Evolutionary conservation across 1,140 invertebrate genomes (phyloP), one percentile per base, ranked within the genome.

Genomic region (Temnothorax nylanderi): DNA sequence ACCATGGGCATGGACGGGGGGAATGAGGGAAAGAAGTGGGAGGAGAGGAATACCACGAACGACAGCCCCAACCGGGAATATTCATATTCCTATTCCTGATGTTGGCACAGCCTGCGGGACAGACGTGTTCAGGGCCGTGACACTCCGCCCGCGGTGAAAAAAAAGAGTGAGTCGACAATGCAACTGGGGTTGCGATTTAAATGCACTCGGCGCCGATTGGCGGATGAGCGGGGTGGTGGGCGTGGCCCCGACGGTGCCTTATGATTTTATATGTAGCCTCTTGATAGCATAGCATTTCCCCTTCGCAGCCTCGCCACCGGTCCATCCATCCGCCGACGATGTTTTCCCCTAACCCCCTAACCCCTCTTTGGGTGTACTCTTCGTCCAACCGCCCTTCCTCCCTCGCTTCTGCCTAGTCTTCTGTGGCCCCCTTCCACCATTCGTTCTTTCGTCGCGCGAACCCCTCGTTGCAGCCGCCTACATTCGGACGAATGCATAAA

Each of bases 211-310:
- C 89, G 65, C 86, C 86, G 91, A 95, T 95, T 95, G 94, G 95
- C 64, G 92, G 91, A 90, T 69, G 81, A 54, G 51, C 71, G 93
- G 95, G 94, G 93, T 94, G 93, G 91, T 95, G 88, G 95, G 95
- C 95, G 95, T 95, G 95, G 95, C 90, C 69, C 65, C 82, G 78
- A 60, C 75, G 67, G 80, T 93, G 89, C 93, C 91, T 94, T 95
- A 94, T 95, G 93, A 94, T 95, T 95, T 94, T 95, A 94, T 94
- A 93, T 94, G 92, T 93, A 94, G 91, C 90, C 89, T 91, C 92
- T 93, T 92, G 90, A 93, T 89, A 90, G 89, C 82, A 78, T 56
- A 85, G 47, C 75, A 51, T 81, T 69, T 74, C 67, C 47, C 72
- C 69, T 80, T 56, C 41, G 41, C 71, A 44, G 10, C 77, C 56